Evolutionary conservation across 2,797 vertebrate genomes (phyloP).

Genomic region (Lutjanus argentimaculatus): DNA sequence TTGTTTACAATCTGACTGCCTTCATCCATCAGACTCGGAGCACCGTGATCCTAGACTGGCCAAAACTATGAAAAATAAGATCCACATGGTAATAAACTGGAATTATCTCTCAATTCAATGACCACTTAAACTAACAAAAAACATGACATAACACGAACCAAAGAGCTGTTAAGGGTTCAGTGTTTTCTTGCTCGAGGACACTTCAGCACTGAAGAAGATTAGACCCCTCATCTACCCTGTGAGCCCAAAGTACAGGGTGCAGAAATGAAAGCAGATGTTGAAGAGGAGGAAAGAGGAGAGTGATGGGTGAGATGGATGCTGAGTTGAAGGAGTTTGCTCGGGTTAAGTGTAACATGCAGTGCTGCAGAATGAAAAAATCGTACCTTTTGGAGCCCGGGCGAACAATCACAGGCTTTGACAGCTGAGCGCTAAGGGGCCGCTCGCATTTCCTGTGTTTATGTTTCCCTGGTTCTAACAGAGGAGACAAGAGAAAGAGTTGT

Average conservation of each 20-base stretch:
- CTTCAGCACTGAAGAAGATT: not conserved
- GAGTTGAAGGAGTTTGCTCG: not conserved
- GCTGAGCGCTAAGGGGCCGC: conserved; percentile 76
- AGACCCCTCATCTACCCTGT: not conserved
- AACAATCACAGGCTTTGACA: conserved; percentile 81
- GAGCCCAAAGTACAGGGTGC: not conserved
- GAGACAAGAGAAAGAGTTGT: conserved; percentile 37
- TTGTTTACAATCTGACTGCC: no score
- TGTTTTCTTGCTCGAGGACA: not conserved
- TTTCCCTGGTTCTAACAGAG: conserved; percentile 83
- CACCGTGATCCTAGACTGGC: no score
- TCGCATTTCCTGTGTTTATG: conserved; percentile 89
- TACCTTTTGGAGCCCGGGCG: conserved; percentile 85
- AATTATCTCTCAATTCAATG: not conserved
- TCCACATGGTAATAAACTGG: not conserved
- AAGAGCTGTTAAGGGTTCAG: not conserved
- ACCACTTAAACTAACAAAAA: not conserved
- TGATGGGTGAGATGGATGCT: not conserved
- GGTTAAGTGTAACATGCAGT: not conserved
- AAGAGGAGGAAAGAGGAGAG: not conserved
- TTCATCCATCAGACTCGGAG: no score
- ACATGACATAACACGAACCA: not conserved
- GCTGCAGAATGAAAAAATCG: not conserved
- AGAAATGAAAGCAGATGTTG: not conserved
- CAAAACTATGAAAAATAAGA: not conserved